These are phyloP conservation scores for Mustela lutreola DNA, from an alignment of 2,113 vertebrate species.

Conservation along the genomic window DNA sequence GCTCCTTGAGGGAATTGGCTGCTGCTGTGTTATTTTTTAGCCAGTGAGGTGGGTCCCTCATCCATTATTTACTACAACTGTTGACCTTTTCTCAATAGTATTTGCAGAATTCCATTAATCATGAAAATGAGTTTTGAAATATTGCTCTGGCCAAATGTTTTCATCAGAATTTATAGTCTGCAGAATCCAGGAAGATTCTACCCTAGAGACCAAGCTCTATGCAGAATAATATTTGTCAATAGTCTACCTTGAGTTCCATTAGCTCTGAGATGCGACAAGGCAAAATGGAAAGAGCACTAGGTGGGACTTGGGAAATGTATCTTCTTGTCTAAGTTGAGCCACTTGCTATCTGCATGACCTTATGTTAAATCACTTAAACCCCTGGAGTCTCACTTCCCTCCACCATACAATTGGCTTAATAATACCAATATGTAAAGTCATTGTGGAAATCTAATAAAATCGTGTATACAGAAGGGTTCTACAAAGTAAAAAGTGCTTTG, in stretches of 20 bases:
- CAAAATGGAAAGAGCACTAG: neutral
- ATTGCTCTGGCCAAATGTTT: neutral
- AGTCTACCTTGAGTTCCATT: neutral
- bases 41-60: neutral
- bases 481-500: neutral
- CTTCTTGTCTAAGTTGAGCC: neutral
- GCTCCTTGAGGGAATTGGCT: neutral
- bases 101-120: neutral
- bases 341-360: neutral
- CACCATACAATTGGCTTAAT: neutral
- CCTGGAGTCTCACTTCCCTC: neutral
- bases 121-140: neutral
- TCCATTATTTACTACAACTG: neutral
- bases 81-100: neutral
- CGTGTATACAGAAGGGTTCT: neutral
- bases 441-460: neutral
- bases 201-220: neutral
- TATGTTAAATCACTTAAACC: neutral
- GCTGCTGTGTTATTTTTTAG: neutral
- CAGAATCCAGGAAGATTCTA: neutral
- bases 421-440: neutral
- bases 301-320: neutral
- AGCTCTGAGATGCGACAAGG: neutral
- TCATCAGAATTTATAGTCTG: neutral
- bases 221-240: neutral